phyloP scores from a whole-genome alignment of 2,888 invertebrate species.

The Scelioninae gen. 1 region DNA sequence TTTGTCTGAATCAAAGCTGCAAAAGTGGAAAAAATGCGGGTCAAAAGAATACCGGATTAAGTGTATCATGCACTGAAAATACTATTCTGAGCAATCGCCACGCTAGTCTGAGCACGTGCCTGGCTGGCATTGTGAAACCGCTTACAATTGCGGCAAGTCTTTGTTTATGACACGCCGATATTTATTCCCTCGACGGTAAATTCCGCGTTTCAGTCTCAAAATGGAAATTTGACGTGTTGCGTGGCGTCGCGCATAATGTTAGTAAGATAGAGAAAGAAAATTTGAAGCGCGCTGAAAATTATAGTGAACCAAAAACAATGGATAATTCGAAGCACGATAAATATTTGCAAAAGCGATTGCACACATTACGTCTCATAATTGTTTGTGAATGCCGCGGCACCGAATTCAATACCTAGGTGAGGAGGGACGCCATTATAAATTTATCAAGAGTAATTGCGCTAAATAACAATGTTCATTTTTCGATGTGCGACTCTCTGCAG shows the following conservation, averaged over 20 bases:
- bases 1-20: background rate
- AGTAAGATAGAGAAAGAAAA: conserved; percentile 34
- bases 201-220: conserved; percentile 37
- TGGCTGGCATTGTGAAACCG: conserved; percentile 44
- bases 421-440: conserved; percentile 49
- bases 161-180: conserved; percentile 62
- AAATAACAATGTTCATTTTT: conserved; percentile 54
- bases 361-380: conserved; percentile 61
- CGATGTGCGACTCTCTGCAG: conserved; percentile 1
- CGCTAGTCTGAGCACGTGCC: conserved; percentile 52
- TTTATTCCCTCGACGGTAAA: conserved; percentile 55
- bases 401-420: conserved; percentile 15
- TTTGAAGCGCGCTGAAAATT: conserved; percentile 40
- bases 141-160: conserved; percentile 57
- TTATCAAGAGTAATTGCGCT: conserved; percentile 47
- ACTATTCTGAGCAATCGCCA: conserved; percentile 18
- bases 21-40: conserved; percentile 3
- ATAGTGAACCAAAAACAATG: conserved; percentile 29
- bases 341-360: conserved; percentile 57
- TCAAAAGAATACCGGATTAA: conserved; percentile 22
- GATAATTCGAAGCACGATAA: conserved; percentile 58
- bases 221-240: conserved; percentile 57
- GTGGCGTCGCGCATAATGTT: background rate
- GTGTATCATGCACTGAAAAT: conserved; percentile 33
- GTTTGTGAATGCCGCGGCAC: conserved; percentile 36